These are phyloP conservation scores for Gallirallus australis DNA, from an alignment of 2,797 vertebrate genomes.

Conservation along the genomic window DNA sequence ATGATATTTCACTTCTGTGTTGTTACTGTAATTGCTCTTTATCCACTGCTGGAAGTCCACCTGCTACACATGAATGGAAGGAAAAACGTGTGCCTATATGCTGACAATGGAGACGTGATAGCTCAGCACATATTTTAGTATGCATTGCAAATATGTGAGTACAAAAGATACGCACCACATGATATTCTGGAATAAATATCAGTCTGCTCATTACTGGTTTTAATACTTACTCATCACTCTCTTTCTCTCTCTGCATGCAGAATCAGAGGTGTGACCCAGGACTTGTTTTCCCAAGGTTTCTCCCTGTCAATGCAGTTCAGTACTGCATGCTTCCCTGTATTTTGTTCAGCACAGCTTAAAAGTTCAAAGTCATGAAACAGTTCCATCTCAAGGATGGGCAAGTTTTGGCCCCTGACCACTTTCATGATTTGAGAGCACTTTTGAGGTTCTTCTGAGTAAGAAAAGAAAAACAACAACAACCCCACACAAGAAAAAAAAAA, in stretches of 20 bases:
- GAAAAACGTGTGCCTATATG: not conserved
- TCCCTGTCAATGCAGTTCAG: not conserved
- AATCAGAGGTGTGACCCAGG: not conserved
- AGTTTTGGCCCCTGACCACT: not conserved
- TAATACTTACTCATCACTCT: conserved; percentile 27
- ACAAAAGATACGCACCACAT: not conserved
- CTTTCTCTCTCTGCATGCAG: not conserved
- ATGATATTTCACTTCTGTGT: not conserved
- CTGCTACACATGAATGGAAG: not conserved
- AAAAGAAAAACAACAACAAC: not conserved
- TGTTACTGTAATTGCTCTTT: not conserved
- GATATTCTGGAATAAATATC: conserved; percentile 29
- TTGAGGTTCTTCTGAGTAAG: not conserved
- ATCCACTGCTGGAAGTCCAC: not conserved
- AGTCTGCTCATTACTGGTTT: not conserved
- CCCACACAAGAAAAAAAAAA: not conserved
- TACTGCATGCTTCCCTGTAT: not conserved
- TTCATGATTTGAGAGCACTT: not conserved
- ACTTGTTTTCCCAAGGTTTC: not conserved
- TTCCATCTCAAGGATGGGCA: not conserved
- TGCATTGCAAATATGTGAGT: not conserved
- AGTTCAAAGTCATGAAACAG: not conserved
- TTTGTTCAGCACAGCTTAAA: not conserved
- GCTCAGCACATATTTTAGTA: conserved; percentile 14
- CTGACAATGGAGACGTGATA: not conserved